These are phyloP conservation scores for Acleris sparsana DNA, from an alignment of 2,888 invertebrate species.

Conservation along the genomic window DNA sequence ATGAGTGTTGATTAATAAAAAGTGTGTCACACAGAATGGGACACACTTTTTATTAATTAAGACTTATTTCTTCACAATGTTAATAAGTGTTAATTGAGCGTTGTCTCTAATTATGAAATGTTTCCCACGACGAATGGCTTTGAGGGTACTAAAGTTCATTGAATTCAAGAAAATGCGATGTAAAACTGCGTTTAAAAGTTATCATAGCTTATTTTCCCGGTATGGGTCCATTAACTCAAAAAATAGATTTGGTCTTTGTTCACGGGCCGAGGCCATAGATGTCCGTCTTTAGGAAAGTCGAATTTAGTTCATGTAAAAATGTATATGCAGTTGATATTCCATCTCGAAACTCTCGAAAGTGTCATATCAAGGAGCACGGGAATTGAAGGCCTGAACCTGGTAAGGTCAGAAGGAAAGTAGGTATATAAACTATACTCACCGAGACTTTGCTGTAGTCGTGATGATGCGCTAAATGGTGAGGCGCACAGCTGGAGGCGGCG, in stretches of 20 bases:
- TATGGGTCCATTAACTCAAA: too few species aligned
- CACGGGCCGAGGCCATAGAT: too few species aligned
- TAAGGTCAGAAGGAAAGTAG: too few species aligned
- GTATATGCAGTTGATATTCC: too few species aligned
- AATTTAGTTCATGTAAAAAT: too few species aligned
- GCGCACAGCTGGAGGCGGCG: conserved; percentile 77
- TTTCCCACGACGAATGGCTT: conserved; percentile 21
- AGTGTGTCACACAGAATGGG: background rate
- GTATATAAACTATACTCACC: conserved; percentile 57
- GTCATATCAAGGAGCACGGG: background rate
- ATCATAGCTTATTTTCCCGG: too few species aligned
- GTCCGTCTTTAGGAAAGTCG: too few species aligned
- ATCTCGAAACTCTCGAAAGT: too few species aligned
- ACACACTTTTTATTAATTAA: too few species aligned
- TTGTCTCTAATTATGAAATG: conserved; percentile 23
- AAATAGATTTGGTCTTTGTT: too few species aligned
- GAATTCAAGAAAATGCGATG: conserved; percentile 1
- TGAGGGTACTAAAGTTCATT: conserved; percentile 5
- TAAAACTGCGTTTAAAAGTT: background rate
- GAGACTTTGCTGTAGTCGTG: conserved; percentile 78
- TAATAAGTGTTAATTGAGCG: conserved; percentile 17
- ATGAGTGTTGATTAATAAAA: conserved; percentile 1
- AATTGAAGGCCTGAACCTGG: background rate
- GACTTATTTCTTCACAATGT: conserved; percentile 13
- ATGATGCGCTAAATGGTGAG: conserved; percentile 71